Conservation (phyloP, 1,140 invertebrate genomes). For the Drosophila rhopaloa region DNA sequence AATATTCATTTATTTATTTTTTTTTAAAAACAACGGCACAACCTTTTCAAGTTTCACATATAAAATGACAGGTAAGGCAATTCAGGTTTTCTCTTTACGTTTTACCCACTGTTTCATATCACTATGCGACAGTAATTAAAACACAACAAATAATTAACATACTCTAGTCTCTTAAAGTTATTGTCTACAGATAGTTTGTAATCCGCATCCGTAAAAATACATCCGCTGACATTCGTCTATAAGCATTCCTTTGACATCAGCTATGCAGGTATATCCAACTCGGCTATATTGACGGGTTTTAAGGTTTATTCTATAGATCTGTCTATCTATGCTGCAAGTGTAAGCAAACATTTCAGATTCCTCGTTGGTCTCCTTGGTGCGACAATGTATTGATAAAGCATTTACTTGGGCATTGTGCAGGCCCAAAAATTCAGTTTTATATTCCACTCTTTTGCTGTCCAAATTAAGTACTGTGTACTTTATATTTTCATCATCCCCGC, state of each 20-base stretch:
- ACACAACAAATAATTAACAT: too few species aligned
- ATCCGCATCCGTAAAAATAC: slow-evolving; percentile 59
- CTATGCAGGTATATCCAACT: slow-evolving; percentile 54
- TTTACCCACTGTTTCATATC: too few species aligned
- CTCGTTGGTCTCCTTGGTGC: neutral
- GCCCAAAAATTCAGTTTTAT: neutral
- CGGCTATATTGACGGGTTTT: slow-evolving; percentile 8
- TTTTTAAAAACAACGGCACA: neutral
- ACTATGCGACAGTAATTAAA: too few species aligned
- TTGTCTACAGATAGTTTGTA: slow-evolving; percentile 17
- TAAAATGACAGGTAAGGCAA: slow-evolving; percentile 9
- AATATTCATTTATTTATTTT: neutral
- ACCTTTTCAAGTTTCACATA: neutral
- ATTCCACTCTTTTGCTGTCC: neutral
- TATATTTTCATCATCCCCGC: slow-evolving; percentile 77
- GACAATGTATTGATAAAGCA: slow-evolving; percentile 35
- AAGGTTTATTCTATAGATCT: slow-evolving; percentile 53
- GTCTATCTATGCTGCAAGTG: slow-evolving; percentile 60
- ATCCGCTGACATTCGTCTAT: slow-evolving; percentile 25
- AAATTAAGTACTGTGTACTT: slow-evolving; percentile 48
- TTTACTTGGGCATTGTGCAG: slow-evolving; percentile 65
- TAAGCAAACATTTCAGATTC: slow-evolving; percentile 29
- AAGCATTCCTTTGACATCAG: slow-evolving; percentile 61
- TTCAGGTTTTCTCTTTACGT: neutral
- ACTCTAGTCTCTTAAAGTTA: neutral